These are phyloP conservation scores for Rhorus exstirpatorius DNA, from an alignment of 2,888 invertebrate species.

Conservation along the genomic window DNA sequence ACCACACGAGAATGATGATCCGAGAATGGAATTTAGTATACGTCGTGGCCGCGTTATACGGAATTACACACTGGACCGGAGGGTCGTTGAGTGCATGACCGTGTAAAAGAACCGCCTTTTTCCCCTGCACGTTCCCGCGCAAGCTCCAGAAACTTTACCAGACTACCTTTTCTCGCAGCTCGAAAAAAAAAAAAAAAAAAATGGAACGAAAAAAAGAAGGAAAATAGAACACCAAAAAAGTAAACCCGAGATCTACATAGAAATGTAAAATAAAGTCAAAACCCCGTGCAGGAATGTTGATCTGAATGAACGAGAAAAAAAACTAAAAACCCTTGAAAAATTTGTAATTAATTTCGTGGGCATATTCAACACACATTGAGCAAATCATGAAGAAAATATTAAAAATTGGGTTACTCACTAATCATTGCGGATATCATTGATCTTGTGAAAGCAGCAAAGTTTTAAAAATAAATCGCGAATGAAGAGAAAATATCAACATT, in stretches of 20 bases:
- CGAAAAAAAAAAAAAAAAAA: not conserved
- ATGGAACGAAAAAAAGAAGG: not conserved
- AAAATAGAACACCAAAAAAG: constrained; percentile 8
- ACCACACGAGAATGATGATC: constrained; percentile 54
- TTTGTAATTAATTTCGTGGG: too few relatives aligned
- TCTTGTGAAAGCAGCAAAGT: not conserved
- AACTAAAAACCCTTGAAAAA: too few relatives aligned
- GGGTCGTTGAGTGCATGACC: constrained; percentile 63
- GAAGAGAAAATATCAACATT: not conserved
- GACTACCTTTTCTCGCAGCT: constrained; percentile 9
- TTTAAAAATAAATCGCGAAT: constrained; percentile 41
- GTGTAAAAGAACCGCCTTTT: constrained; percentile 54
- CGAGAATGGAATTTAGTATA: constrained; percentile 32
- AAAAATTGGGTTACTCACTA: too few relatives aligned
- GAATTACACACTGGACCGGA: constrained; percentile 36
- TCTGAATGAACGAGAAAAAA: too few relatives aligned
- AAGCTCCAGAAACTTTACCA: constrained; percentile 27
- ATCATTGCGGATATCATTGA: too few relatives aligned
- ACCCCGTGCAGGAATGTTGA: not conserved
- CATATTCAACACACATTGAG: too few relatives aligned
- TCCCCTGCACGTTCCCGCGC: constrained; percentile 22
- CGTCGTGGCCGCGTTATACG: constrained; percentile 30
- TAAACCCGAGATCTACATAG: not conserved
- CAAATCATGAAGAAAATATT: too few relatives aligned
- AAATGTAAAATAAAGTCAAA: not conserved